Evolutionary conservation across 2,797 vertebrate genomes (phyloP).

Genomic region (Neosilurus mollespiculum): DNA sequence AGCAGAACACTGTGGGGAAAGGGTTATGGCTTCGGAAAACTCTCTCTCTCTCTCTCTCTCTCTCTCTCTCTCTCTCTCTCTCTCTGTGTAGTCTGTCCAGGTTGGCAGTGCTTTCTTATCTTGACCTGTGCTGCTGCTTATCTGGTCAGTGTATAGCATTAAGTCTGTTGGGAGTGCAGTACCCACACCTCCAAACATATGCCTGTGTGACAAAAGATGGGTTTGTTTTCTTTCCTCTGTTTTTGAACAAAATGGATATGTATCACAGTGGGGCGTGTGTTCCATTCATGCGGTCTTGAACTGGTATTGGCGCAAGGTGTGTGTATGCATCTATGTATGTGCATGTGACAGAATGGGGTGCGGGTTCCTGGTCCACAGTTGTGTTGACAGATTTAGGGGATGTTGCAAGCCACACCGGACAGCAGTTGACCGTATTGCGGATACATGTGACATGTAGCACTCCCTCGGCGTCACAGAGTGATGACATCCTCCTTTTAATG

Average conservation of each 20-base stretch:
- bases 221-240: slow-evolving; percentile 67
- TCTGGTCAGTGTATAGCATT: slow-evolving; percentile 72
- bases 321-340: slow-evolving; percentile 31
- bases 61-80: too few relatives aligned
- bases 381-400: slow-evolving; percentile 99
- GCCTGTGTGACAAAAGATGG: slow-evolving; percentile 57
- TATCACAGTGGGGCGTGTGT: slow-evolving; percentile 17
- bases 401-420: slow-evolving; percentile 91
- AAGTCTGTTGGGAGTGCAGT: slow-evolving; percentile 66
- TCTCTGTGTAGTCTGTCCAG: slow-evolving; percentile 54
- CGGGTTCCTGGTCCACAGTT: slow-evolving; percentile 77
- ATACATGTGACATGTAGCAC: slow-evolving; percentile 83
- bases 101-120: slow-evolving; percentile 68
- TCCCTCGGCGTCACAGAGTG: slow-evolving; percentile 85
- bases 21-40: slow-evolving; percentile 22
- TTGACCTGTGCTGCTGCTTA: slow-evolving; percentile 76
- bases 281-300: slow-evolving; percentile 15
- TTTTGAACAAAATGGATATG: slow-evolving; percentile 12
- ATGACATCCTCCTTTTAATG: slow-evolving; percentile 96
- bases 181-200: slow-evolving; percentile 71
- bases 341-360: slow-evolving; percentile 45
- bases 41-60: too few relatives aligned
- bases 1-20: slow-evolving; percentile 6
- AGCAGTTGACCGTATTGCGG: slow-evolving; percentile 85
- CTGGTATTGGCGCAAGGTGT: slow-evolving; percentile 35